Percentiles rank a stretch among this genome's conserved stretches.
phyloP scores from a whole-genome alignment of 2,888 invertebrate species.

The Drepana falcataria region DNA sequence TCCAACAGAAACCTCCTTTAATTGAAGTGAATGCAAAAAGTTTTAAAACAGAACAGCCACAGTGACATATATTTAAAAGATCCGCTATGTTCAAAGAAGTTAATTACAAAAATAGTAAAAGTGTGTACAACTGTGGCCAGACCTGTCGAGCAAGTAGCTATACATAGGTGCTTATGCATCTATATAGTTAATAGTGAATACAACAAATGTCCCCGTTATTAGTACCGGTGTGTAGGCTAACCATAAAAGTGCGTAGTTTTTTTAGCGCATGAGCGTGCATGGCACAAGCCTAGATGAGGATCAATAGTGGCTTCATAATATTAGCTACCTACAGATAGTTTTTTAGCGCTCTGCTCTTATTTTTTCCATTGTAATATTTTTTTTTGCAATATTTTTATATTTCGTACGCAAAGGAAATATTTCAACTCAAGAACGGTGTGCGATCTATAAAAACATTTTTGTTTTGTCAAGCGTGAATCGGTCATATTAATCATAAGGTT shows the following conservation, averaged over 20 bases:
- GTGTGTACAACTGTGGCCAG: not conserved
- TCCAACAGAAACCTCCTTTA: no score
- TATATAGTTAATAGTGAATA: constrained; percentile 46
- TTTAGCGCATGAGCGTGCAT: not conserved
- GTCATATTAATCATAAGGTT: no score
- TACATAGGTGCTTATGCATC: constrained; percentile 31
- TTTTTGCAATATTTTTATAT: no score
- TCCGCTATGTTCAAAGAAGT: constrained; percentile 23
- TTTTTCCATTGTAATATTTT: no score
- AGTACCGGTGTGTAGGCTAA: constrained; percentile 34
- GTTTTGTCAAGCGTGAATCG: no score
- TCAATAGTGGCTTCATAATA: not conserved
- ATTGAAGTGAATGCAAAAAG: not conserved
- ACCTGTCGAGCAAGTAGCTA: constrained; percentile 15
- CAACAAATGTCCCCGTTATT: constrained; percentile 56
- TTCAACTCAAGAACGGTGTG: no score
- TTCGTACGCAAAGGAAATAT: no score
- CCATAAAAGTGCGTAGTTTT: constrained; percentile 5
- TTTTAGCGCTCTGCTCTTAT: not conserved
- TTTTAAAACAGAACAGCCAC: not conserved
- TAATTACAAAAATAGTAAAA: constrained; percentile 18
- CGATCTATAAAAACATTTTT: no score
- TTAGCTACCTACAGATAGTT: not conserved
- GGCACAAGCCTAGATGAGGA: not conserved
- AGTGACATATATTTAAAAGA: constrained; percentile 20